These are phyloP conservation scores for Desmophyllum pertusum DNA, from an alignment of 92 coral and sea anemone species.

Conservation along the genomic window DNA sequence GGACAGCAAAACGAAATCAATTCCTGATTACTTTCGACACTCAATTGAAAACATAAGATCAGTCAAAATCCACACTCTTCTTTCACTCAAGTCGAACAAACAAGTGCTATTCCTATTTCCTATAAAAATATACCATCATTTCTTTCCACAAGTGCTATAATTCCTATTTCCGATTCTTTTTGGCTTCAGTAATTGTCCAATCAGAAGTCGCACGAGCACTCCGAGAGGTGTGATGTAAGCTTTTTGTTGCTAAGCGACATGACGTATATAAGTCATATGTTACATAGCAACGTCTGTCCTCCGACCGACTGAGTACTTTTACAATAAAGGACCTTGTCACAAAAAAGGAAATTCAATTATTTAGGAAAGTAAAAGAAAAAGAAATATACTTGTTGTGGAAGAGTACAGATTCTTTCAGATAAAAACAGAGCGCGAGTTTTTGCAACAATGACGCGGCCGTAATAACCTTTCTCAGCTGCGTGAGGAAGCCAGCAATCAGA, in stretches of 20 bases:
- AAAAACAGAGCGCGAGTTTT: no score
- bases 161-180: no score
- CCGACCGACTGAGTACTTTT: background rate
- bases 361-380: background rate
- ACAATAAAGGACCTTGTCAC: background rate
- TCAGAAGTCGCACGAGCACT: no score
- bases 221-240: background rate
- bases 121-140: no score
- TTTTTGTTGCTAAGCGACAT: background rate
- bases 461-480: constrained; percentile 2
- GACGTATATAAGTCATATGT: background rate
- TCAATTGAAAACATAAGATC: no score
- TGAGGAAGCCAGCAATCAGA: constrained; percentile 18
- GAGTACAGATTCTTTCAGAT: background rate
- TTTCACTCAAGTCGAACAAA: background rate
- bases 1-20: no score
- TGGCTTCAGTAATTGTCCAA: no score
- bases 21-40: no score
- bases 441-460: background rate
- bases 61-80: background rate
- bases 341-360: background rate
- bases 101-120: background rate
- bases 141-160: no score
- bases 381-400: constrained; percentile 7
- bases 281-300: background rate